A percentile compares a stretch with the other conserved stretches of the same genome.
Evolutionary conservation across 2,797 vertebrate species (phyloP).

Genomic region (Discoglossus pictus): DNA sequence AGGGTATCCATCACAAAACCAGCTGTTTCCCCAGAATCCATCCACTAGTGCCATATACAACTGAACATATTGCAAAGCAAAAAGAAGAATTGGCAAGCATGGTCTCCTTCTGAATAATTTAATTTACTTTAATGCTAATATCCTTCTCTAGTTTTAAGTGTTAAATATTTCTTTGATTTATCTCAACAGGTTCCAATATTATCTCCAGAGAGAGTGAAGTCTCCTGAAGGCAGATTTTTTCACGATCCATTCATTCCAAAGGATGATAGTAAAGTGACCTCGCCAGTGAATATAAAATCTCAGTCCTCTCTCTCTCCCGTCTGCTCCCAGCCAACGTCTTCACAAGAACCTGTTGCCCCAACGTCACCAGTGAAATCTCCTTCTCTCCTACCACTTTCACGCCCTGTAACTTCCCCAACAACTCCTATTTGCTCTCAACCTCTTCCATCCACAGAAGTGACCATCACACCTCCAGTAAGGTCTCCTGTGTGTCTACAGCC

Average conservation of each 20-base stretch:
- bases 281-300: slow-evolving; percentile 21
- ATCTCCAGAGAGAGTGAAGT: slow-evolving; percentile 52
- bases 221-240: slow-evolving; percentile 75
- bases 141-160: too few species aligned
- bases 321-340: slow-evolving; percentile 78
- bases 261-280: slow-evolving; percentile 14
- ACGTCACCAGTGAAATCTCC: slow-evolving; percentile 69
- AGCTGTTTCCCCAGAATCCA: too few species aligned
- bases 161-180: neutral
- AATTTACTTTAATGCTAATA: too few species aligned
- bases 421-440: slow-evolving; percentile 90
- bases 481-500: slow-evolving; percentile 90
- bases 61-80: too few species aligned
- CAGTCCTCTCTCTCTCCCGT: slow-evolving; percentile 68
- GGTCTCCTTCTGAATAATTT: too few species aligned
- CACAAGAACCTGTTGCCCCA: slow-evolving; percentile 72
- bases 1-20: too few species aligned
- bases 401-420: slow-evolving; percentile 42
- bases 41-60: too few species aligned
- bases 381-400: slow-evolving; percentile 62
- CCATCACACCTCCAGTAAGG: slow-evolving; percentile 72
- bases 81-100: too few species aligned
- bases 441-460: slow-evolving; percentile 79
- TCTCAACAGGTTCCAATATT: neutral
- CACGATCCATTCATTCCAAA: slow-evolving; percentile 70